phyloP scores from a whole-genome alignment of 2,888 invertebrate genomes.

The Leptinotarsa peninsularis region DNA sequence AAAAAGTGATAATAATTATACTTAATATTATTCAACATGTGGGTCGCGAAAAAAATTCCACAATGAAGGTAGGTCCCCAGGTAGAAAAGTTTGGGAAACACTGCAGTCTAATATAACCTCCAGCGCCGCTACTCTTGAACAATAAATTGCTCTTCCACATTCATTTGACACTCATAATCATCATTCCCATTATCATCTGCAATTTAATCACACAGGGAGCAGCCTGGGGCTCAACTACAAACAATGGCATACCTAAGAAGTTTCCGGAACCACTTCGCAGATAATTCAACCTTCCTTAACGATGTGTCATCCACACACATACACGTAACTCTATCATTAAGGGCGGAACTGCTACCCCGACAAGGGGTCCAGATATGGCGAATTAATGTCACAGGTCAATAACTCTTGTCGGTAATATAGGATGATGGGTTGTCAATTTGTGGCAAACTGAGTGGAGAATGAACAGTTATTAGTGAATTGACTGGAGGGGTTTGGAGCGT shows the following conservation, averaged over 20 bases:
- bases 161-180: constrained; percentile 9
- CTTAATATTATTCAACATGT: too few relatives aligned
- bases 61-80: too few relatives aligned
- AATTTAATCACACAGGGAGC: constrained; percentile 8
- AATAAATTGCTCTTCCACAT: neutral
- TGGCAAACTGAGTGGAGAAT: neutral
- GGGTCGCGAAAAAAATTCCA: too few relatives aligned
- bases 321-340: constrained; percentile 10
- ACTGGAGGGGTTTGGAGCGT: neutral
- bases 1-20: too few relatives aligned
- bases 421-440: constrained; percentile 12
- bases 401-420: neutral
- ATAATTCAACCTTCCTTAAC: constrained; percentile 19
- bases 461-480: neutral
- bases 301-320: constrained; percentile 20
- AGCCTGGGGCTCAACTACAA: constrained; percentile 1
- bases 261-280: constrained; percentile 14
- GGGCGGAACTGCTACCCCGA: neutral
- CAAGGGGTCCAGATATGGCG: constrained; percentile 15
- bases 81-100: too few relatives aligned
- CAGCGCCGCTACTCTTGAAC: neutral
- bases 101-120: neutral
- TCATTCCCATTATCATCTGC: constrained; percentile 1
- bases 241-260: constrained; percentile 16
- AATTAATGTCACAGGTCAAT: constrained; percentile 20